Conservation (phyloP, 2,113 vertebrate species). For the Nerophis lumbriciformis region DNA sequence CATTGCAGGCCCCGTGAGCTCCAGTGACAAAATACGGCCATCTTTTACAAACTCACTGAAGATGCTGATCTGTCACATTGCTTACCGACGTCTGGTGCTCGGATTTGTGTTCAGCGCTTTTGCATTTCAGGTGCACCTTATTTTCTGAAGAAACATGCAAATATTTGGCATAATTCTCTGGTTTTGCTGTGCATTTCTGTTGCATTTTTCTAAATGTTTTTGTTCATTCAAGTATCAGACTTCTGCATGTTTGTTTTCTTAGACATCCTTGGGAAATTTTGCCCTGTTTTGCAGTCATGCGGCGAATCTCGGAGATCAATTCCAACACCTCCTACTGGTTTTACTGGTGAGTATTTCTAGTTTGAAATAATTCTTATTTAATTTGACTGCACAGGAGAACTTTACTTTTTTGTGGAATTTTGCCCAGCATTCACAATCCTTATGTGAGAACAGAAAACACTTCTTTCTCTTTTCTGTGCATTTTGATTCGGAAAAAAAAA, state of each 20-base stretch:
- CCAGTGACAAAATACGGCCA: conserved; percentile 4
- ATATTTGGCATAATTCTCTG: background rate
- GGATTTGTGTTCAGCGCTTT: conserved; percentile 54
- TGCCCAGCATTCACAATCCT: no score
- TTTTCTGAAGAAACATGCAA: background rate
- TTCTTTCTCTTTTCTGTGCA: no score
- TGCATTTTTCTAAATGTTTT: background rate
- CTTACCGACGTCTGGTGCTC: conserved; percentile 57
- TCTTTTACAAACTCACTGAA: conserved; percentile 48
- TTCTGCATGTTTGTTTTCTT: conserved; percentile 4
- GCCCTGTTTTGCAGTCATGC: conserved; percentile 72
- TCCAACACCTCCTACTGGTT: conserved; percentile 70
- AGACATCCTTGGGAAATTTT: conserved; percentile 74
- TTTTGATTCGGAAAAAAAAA: no score
- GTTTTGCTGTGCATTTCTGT: background rate
- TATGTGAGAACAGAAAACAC: no score
- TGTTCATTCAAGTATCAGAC: background rate
- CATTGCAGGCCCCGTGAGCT: conserved; percentile 37
- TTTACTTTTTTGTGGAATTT: no score
- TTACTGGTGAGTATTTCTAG: conserved; percentile 58
- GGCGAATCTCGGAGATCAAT: conserved; percentile 57
- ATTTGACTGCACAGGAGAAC: background rate
- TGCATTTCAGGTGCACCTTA: conserved; percentile 56
- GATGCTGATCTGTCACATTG: conserved; percentile 51
- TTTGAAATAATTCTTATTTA: background rate